A percentile compares a stretch with the other conserved stretches of the same genome.
These are phyloP conservation scores for Zaprionus tsacasi DNA, from an alignment of 1,140 invertebrate genomes.

Conservation along the genomic window DNA sequence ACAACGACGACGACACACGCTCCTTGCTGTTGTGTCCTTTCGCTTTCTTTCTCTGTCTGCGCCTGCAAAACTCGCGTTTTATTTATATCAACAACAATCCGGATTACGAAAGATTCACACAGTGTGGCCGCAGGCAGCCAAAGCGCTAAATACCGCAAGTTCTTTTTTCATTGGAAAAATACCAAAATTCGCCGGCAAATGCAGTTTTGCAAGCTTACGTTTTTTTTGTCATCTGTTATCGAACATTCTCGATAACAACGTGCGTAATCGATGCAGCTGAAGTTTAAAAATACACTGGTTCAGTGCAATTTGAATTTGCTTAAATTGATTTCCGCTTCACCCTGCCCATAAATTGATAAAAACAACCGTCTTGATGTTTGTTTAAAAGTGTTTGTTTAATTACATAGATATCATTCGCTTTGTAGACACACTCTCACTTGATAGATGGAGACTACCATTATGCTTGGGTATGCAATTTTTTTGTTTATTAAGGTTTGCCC, in stretches of 20 bases:
- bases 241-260: not conserved
- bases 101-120: constrained; percentile 33
- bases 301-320: not conserved
- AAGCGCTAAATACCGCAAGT: constrained; percentile 1
- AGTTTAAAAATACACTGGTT: not conserved
- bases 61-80: constrained; percentile 20
- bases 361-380: constrained; percentile 7
- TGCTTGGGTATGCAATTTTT: constrained; percentile 22
- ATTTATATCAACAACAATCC: constrained; percentile 42
- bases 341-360: not conserved
- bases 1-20: constrained; percentile 6
- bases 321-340: not conserved
- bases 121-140: constrained; percentile 11
- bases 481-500: constrained; percentile 17
- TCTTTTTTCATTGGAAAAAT: not conserved
- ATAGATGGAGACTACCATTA: constrained; percentile 10
- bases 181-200: not conserved
- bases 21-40: constrained; percentile 27
- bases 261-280: not conserved
- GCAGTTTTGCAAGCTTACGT: not conserved
- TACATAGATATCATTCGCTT: constrained; percentile 57
- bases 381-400: constrained; percentile 57
- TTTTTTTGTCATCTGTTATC: not conserved
- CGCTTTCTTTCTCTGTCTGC: constrained; percentile 2
- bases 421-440: constrained; percentile 35